Conservation (phyloP, 1,140 invertebrate species). For the Bombus pascuorum region DNA sequence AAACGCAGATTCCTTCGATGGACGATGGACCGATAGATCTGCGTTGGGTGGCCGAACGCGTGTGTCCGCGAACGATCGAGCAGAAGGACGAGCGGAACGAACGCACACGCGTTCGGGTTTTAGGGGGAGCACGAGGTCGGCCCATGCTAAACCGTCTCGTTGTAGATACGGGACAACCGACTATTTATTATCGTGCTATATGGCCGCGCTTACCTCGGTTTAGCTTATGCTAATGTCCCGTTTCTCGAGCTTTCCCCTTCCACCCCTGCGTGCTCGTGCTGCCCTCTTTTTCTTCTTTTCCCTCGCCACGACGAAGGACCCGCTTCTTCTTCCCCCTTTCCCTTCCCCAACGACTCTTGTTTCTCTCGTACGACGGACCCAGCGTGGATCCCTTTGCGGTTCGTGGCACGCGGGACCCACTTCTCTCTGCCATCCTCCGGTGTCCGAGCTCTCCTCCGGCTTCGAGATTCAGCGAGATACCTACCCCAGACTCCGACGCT, state of each 20-base stretch:
- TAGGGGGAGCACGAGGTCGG: constrained; percentile 46
- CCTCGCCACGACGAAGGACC: constrained; percentile 42
- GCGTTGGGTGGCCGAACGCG: constrained; percentile 33
- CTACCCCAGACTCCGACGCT: too few relatives aligned
- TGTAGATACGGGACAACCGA: constrained; percentile 72
- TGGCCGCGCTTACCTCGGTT: constrained; percentile 75
- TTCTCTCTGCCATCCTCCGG: background rate
- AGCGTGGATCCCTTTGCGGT: constrained; percentile 52
- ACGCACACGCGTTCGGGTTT: constrained; percentile 25
- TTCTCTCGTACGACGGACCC: constrained; percentile 27
- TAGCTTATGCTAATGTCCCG: constrained; percentile 79
- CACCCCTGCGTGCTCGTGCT: constrained; percentile 40
- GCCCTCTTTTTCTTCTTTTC: constrained; percentile 59
- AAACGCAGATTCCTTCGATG: too few relatives aligned
- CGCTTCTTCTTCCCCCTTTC: constrained; percentile 24
- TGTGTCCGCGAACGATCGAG: constrained; percentile 42
- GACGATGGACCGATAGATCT: background rate
- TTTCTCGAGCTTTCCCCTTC: constrained; percentile 68
- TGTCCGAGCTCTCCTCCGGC: background rate
- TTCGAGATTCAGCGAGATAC: background rate
- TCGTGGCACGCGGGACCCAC: constrained; percentile 4
- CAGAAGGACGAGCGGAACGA: constrained; percentile 18
- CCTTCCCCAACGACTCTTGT: constrained; percentile 22
- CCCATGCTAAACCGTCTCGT: constrained; percentile 74
- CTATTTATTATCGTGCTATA: constrained; percentile 80